These are phyloP conservation scores for Melanaphis sacchari DNA, from an alignment of 1,140 invertebrate species.

Conservation along the genomic window DNA sequence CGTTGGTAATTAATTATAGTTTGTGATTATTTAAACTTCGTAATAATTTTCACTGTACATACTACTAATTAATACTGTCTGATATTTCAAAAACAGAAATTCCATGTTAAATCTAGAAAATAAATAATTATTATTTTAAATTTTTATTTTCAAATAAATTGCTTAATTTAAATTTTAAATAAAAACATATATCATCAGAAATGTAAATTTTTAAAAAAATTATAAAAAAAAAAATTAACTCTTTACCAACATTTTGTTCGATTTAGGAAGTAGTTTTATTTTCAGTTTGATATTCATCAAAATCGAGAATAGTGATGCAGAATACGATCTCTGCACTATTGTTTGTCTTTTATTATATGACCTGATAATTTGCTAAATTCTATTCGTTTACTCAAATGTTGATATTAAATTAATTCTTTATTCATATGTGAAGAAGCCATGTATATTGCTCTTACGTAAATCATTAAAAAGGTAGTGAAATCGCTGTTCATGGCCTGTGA, in stretches of 20 bases:
- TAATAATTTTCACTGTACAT: not conserved
- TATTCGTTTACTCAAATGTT: not conserved
- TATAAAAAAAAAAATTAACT: not conserved
- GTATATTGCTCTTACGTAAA: not conserved
- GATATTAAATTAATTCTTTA: not conserved
- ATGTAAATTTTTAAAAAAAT: not conserved
- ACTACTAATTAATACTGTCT: not conserved
- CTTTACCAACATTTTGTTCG: not conserved
- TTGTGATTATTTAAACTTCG: not conserved
- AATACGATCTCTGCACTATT: not conserved
- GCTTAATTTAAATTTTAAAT: not conserved
- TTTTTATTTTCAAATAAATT: not conserved
- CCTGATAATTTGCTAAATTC: not conserved
- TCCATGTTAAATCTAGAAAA: not conserved
- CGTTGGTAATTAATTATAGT: conserved; percentile 16
- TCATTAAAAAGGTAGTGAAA: not conserved
- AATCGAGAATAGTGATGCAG: not conserved
- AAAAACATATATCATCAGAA: not conserved
- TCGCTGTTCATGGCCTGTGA: not conserved
- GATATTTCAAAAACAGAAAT: not conserved
- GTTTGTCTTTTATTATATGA: not conserved
- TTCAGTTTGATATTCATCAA: not conserved
- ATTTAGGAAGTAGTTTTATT: not conserved
- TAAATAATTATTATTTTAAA: not conserved
- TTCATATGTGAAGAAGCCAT: not conserved